phyloP scores from a whole-genome alignment of 2,888 invertebrate species.

The Cheilosia impressa region DNA sequence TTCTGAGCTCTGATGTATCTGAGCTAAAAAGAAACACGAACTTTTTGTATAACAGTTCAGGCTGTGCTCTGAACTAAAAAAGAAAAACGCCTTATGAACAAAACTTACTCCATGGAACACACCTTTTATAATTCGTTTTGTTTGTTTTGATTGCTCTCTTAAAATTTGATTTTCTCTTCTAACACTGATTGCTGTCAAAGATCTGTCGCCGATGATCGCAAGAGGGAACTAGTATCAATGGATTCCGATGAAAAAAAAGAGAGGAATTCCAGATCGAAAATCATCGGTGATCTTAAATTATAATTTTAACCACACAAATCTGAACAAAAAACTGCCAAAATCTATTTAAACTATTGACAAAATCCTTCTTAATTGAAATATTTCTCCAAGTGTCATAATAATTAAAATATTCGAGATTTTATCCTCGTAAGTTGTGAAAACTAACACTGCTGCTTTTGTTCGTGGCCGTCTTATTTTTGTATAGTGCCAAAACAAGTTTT shows the following conservation, averaged over 20 bases:
- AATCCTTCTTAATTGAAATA: background rate
- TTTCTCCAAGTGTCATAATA: constrained; percentile 17
- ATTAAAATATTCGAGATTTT: constrained; percentile 11
- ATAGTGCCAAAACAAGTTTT: constrained; percentile 72
- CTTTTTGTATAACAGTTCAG: too few relatives aligned
- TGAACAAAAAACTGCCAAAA: constrained; percentile 34
- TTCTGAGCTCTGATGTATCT: too few relatives aligned
- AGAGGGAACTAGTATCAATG: constrained; percentile 67
- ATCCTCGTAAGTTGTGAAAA: constrained; percentile 27
- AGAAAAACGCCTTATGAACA: too few relatives aligned
- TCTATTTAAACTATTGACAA: background rate
- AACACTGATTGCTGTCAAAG: constrained; percentile 63
- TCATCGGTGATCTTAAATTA: constrained; percentile 31
- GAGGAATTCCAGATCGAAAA: constrained; percentile 41
- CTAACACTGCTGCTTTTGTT: constrained; percentile 70
- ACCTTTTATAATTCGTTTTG: background rate
- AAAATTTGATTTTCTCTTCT: background rate
- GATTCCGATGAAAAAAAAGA: constrained; percentile 50
- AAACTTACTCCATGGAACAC: background rate
- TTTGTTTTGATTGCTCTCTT: background rate
- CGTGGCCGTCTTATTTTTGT: constrained; percentile 69
- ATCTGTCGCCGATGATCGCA: constrained; percentile 62
- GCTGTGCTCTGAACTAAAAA: too few relatives aligned
- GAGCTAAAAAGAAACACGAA: too few relatives aligned
- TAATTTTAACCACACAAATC: constrained; percentile 20